phyloP scores from a whole-genome alignment of 2,797 vertebrate genomes.

The Otolemur crassicaudatus region DNA sequence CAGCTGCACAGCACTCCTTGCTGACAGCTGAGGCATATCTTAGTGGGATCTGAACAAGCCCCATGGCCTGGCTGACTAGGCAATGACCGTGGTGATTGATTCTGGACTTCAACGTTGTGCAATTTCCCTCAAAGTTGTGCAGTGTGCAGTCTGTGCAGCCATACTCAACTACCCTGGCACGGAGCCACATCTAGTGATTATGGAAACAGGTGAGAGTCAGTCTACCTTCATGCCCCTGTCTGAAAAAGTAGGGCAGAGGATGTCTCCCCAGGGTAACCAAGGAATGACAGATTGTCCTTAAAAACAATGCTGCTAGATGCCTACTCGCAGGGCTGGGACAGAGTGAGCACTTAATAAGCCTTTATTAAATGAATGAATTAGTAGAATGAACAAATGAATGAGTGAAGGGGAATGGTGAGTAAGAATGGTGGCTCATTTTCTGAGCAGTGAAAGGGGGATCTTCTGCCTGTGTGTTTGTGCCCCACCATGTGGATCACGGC shows the following conservation, averaged over 20 bases:
- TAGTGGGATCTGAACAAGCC: neutral
- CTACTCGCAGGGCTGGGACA: neutral
- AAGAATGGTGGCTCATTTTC: neutral
- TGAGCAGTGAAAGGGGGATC: neutral
- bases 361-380: neutral
- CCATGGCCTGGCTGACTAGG: neutral
- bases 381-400: neutral
- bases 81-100: neutral
- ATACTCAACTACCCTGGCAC: neutral
- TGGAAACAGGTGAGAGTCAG: neutral
- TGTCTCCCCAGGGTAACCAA: neutral
- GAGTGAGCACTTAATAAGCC: neutral
- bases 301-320: neutral
- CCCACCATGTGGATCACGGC: neutral
- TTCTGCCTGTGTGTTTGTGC: neutral
- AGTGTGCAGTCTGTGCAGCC: neutral
- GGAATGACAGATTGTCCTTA: conserved; percentile 6
- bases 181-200: neutral
- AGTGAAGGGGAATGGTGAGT: neutral
- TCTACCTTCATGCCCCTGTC: neutral
- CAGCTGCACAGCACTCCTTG: neutral
- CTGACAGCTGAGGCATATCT: neutral
- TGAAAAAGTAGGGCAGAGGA: conserved; percentile 22
- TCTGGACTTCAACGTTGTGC: neutral
- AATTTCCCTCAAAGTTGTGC: neutral